These are phyloP conservation scores for Arremon brunneinucha DNA, from an alignment of 2,797 vertebrate genomes.

Conservation along the genomic window DNA sequence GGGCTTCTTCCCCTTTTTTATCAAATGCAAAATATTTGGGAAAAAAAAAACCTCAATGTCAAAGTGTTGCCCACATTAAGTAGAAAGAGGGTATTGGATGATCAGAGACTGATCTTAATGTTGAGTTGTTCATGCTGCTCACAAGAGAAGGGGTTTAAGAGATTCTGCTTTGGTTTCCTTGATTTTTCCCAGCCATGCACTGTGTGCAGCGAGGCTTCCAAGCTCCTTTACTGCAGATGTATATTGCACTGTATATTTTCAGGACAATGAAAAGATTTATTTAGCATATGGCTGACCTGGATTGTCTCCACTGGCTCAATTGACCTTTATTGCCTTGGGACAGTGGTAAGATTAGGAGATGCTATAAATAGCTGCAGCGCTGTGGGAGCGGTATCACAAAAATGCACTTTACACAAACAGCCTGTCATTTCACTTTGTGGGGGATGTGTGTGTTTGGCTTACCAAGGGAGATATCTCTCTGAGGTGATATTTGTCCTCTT, in stretches of 20 bases:
- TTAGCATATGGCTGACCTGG: slow-evolving; percentile 40
- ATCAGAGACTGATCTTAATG: background rate
- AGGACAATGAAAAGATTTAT: slow-evolving; percentile 4
- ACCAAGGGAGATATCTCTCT: background rate
- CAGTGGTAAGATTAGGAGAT: slow-evolving; percentile 34
- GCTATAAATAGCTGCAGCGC: slow-evolving; percentile 22
- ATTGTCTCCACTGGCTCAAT: slow-evolving; percentile 19
- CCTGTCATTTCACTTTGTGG: background rate
- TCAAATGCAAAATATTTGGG: background rate
- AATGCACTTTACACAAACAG: background rate
- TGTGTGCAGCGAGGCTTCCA: background rate
- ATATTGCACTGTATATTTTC: background rate
- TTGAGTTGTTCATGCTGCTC: background rate
- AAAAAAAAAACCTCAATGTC: fast-evolving
- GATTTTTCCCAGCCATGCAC: background rate
- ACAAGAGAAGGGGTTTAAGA: background rate
- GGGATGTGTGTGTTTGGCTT: background rate
- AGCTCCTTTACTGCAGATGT: background rate
- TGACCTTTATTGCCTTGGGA: slow-evolving; percentile 54
- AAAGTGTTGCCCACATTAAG: background rate
- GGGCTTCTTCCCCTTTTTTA: background rate
- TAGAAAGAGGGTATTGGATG: background rate
- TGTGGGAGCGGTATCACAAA: slow-evolving; percentile 20
- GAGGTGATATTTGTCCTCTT: background rate
- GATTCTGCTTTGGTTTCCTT: background rate